Base-by-base conservation (phyloP, 2,888 invertebrate species). In the Noctua janthe region DNA sequence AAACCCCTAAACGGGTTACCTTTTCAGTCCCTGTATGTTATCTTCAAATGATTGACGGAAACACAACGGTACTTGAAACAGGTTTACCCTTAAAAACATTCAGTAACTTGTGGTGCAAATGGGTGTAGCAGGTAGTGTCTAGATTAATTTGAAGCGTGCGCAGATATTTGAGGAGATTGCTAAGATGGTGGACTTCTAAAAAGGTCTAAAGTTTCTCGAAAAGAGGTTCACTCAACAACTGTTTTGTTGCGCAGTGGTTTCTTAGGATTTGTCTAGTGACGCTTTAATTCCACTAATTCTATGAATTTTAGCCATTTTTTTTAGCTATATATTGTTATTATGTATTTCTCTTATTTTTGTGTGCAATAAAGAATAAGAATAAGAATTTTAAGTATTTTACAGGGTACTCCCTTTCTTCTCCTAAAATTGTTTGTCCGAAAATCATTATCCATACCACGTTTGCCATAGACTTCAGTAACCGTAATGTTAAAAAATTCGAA, bases 41-140 rank as follows among this genome's bases (percentile, higher is more conserved):
- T 43, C 10, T 43, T 43, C 43, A 43, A 47, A 47, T 47, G 15
- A 62, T 15, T 6, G 62, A 29, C 6, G 62, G 15, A 29, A 15
- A 29, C 1, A n/a, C 29, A 15, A 29, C 29, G 6, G 29, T 62
- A 13, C 13, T 20, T 35, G 64, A 64, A 8, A 64, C 29, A 62
- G 15, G 29, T 62, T 23, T 66, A 39, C 20, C 8, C 11, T 66
- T 35, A 23, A 66, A 62, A 6, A 0, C 15, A 29, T 39, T 67
- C 11, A 23, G 11, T 23, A 39, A 39, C 11, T 39, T 66, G 20
- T 23, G 66, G 39, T 67, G 23, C 5, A 43, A 66, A 39, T 20
- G 66, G 11, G 6, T 23, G 43, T 35, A 43, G 91, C 88, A 84
- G 87, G 81, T 78, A 78, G 71, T 17, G 11, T 47, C 43, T 67